Evolutionary conservation across 2,888 invertebrate genomes (phyloP), one percentile per base, ranked within the genome.

Genomic region (Limnephilus rhombicus): DNA sequence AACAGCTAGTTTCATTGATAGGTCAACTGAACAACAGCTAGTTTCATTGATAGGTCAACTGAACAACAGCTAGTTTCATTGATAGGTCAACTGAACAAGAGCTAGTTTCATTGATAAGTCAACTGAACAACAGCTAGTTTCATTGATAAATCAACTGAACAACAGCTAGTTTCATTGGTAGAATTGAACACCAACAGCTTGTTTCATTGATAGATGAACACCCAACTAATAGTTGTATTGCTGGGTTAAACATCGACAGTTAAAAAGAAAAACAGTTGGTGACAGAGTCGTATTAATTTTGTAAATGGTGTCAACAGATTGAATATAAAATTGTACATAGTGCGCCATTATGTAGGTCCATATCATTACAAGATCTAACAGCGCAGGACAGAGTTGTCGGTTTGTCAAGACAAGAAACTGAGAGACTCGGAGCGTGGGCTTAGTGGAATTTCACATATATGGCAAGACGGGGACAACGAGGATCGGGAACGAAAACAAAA

Each of bases 401-500:
- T 31, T 82, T 34, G 82, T 34, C 82, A 82, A 82, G 82, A 82
- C 82, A 29, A 82, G 82, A 18, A 13, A 18, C 53, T 29, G 82
- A 34, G 29, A 82, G 29, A 82, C 29, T 4, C 31, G 31, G 29
- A 31, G 82, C 31, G 82, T 82, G 82, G 82, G 82, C 82, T 12
- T 15, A 82, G 31, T 9, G 82, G 31, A 82, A 31, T 82, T 82
- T 82, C 82, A 82, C 82, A 82, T 82, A 29, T 82, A 82, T 82
- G 82, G 82, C 29, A 34, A 82, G 82, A 82, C 82, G 82, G 82
- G 31, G 29, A 34, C 31, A 82, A 82, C 53, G 53, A 68, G 53
- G 53, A 68, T 68, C 18, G 53, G 53, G 53, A 68, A 68, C 24
- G 53, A 68, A 68, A 68, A 68, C 53, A 68, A 68, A 68, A 68